phyloP scores from a whole-genome alignment of 2,797 vertebrate genomes.

The Perodicticus potto region DNA sequence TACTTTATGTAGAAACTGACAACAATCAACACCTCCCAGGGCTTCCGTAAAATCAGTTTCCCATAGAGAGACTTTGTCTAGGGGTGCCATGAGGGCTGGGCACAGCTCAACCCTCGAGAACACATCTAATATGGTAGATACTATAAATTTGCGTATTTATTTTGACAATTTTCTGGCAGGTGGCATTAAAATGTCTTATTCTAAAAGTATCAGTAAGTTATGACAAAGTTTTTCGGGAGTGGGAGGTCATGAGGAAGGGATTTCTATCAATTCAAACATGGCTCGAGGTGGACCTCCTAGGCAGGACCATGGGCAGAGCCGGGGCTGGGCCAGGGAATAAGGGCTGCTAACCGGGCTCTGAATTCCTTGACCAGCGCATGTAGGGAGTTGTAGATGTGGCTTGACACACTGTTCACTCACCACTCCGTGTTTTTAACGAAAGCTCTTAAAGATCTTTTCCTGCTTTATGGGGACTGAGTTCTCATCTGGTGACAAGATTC shows the following conservation, averaged over 20 bases:
- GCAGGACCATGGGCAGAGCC: background rate
- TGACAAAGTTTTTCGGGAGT: background rate
- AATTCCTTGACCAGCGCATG: background rate
- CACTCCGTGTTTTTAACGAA: background rate
- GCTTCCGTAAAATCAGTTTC: background rate
- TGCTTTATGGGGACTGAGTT: background rate
- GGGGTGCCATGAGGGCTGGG: background rate
- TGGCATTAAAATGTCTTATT: background rate
- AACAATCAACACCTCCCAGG: constrained; percentile 24
- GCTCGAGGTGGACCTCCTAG: background rate
- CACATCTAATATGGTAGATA: background rate
- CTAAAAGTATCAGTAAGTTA: background rate
- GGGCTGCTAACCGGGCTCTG: background rate
- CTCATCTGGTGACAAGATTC: background rate
- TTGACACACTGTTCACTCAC: background rate
- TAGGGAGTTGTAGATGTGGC: background rate
- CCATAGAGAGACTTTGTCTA: background rate
- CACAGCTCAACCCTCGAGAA: background rate
- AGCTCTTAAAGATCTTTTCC: background rate
- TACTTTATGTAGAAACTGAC: constrained; percentile 71
- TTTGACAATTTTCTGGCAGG: background rate
- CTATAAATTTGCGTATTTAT: background rate
- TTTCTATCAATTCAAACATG: background rate
- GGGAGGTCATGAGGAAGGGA: background rate
- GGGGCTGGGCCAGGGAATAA: background rate